Evolutionary conservation across 2,888 invertebrate genomes (phyloP).

Genomic region (Cryptus viduatorius): DNA sequence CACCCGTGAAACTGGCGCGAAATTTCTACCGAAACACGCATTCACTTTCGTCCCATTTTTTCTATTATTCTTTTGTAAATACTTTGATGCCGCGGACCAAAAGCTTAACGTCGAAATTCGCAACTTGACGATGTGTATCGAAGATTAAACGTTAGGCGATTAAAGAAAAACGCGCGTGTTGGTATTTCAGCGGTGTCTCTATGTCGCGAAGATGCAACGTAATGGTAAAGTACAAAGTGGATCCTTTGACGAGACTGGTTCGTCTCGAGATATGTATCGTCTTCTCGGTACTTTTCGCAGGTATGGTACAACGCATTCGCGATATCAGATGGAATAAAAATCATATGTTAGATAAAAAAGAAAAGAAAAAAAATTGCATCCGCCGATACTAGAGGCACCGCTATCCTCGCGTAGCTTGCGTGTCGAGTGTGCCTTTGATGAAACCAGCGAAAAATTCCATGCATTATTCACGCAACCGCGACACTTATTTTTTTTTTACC

Average conservation of each 20-base stretch:
- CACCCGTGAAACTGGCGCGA: constrained; percentile 3
- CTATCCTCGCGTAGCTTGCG: neutral
- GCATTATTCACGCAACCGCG: constrained; percentile 20
- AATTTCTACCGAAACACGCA: constrained; percentile 25
- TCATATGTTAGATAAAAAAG: constrained; percentile 26
- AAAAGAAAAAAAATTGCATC: constrained; percentile 23
- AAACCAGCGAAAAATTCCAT: constrained; percentile 12
- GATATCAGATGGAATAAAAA: constrained; percentile 17
- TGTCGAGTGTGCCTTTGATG: constrained; percentile 15
- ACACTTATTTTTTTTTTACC: neutral
- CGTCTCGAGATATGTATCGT: neutral
- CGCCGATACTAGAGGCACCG: neutral
- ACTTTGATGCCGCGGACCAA: constrained; percentile 1
- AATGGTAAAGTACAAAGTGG: neutral
- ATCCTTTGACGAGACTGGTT: constrained; percentile 23
- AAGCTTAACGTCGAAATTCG: neutral
- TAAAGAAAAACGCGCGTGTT: neutral
- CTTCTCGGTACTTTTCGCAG: neutral
- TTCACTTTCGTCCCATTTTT: neutral
- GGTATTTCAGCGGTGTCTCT: neutral
- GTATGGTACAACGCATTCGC: neutral
- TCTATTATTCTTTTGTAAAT: neutral
- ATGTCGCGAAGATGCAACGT: neutral
- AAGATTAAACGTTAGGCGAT: constrained; percentile 5
- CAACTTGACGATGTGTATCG: neutral